Evolutionary conservation across 2,113 vertebrate species (phyloP), one percentile per base, ranked within the genome.

Genomic region (Malaclemys terrapin): DNA sequence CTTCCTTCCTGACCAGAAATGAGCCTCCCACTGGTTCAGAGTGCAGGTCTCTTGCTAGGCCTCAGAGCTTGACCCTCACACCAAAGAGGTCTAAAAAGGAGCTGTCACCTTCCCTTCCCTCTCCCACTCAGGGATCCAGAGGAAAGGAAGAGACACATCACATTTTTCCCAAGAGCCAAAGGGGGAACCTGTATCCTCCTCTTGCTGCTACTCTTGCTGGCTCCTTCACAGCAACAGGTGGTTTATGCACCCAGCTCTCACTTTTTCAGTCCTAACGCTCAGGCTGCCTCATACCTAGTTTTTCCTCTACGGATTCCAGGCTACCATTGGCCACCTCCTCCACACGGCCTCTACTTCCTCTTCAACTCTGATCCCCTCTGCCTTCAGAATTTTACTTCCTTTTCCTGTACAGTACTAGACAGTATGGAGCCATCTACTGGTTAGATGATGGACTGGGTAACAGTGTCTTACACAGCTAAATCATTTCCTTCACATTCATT

Each of bases 391-490:
- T 95, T 88, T n/a, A 9, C 54, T 84, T 42, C 5, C n/a, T 31
- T 10, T 84, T 72, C 69, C 76, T 1, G 0, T 69, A 19, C 53
- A 54, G 53, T 54, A 9, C 0, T 0, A 53, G 52, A 57, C 0
- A 1, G 13, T 1, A 16, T 29, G 47, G 2, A 10, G 10, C 31
- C 13, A 25, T 56, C 25, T 16, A 6, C 72, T 45, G 49, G 19
- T 38, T 17, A 57, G 38, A 4, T 25, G 8, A 75, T 90, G 53
- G 1, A 0, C 1, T 76, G 90, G 69, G 78, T 89, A 95, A 17
- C 31, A 87, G 2, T 0, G 29, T 57, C 76, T 82, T 72, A 16
- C 81, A 27, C 54, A n/a, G 16, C n/a, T 49, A 69, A 50, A 76
- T 84, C 83, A 59, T 22, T 52, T 57, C 42, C 11, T 89, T 80